A percentile compares a stretch with the other conserved stretches of the same genome.
These are phyloP conservation scores for Steatocranus sp. DNA, from an alignment of 2,797 vertebrate genomes.

Conservation along the genomic window DNA sequence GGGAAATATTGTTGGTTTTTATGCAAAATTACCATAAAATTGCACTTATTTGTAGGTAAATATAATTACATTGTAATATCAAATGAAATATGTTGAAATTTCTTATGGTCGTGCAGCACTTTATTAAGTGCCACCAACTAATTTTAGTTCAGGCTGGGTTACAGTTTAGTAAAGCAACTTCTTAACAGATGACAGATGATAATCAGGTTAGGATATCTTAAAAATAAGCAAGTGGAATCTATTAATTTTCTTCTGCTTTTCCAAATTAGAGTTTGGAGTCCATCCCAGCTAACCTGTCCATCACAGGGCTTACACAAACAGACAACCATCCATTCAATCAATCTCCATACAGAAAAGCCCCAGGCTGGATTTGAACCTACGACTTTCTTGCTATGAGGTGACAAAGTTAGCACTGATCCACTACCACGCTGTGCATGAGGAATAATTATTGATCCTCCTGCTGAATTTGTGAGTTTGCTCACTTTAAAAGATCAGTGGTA, in stretches of 20 bases:
- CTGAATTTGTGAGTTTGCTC: no score
- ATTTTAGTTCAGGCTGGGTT: neutral
- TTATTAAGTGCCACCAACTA: neutral
- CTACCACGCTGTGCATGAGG: no score
- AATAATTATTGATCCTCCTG: no score
- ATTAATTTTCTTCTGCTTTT: neutral
- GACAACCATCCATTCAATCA: neutral
- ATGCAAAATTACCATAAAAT: neutral
- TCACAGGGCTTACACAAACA: neutral
- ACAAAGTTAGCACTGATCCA: no score
- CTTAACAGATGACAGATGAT: no score
- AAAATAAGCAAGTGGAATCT: neutral
- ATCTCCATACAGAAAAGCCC: neutral
- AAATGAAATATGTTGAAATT: neutral
- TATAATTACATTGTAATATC: neutral
- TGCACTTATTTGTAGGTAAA: neutral
- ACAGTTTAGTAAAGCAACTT: neutral
- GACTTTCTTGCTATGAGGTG: no score
- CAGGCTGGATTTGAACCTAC: neutral
- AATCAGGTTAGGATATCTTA: neutral
- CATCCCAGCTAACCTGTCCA: neutral
- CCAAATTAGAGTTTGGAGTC: neutral
- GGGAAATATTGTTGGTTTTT: neutral
- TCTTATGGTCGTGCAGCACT: neutral
- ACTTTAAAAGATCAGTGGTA: no score